Conservation (phyloP, 2,113 vertebrate genomes). For the Trachemys scripta region DNA sequence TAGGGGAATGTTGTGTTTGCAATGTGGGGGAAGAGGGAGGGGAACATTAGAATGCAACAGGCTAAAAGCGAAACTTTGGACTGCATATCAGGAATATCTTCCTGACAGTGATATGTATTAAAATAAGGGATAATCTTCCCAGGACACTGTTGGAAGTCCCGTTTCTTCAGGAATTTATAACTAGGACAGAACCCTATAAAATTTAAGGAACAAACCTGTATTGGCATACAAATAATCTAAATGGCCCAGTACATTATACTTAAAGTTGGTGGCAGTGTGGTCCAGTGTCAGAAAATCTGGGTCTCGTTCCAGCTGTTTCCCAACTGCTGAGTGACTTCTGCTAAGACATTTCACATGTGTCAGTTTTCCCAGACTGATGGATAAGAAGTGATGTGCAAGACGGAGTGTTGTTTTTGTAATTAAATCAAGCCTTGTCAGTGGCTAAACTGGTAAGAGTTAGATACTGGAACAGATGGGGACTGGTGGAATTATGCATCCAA, state of each 20-base stretch:
- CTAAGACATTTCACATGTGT: too few species aligned
- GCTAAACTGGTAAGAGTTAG: not conserved
- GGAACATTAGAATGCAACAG: not conserved
- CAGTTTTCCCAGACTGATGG: too few species aligned
- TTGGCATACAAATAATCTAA: not conserved
- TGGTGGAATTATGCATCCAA: not conserved
- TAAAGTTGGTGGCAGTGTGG: not conserved
- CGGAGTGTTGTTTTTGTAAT: not conserved
- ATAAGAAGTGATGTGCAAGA: not conserved
- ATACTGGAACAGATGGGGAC: not conserved
- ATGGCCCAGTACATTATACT: accelerated
- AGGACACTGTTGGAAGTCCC: too few species aligned
- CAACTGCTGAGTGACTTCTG: not conserved
- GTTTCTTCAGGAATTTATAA: too few species aligned
- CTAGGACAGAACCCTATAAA: too few species aligned
- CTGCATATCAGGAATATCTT: not conserved
- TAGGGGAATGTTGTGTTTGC: not conserved
- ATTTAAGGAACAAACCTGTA: not conserved
- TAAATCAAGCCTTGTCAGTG: not conserved
- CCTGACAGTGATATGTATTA: not conserved
- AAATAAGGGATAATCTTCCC: accelerated
- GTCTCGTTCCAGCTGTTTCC: not conserved
- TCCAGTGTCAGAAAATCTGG: too few species aligned
- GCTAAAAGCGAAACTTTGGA: not conserved
- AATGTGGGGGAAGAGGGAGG: not conserved